Conservation (phyloP, 2,113 vertebrate species). For the Oxyura jamaicensis region DNA sequence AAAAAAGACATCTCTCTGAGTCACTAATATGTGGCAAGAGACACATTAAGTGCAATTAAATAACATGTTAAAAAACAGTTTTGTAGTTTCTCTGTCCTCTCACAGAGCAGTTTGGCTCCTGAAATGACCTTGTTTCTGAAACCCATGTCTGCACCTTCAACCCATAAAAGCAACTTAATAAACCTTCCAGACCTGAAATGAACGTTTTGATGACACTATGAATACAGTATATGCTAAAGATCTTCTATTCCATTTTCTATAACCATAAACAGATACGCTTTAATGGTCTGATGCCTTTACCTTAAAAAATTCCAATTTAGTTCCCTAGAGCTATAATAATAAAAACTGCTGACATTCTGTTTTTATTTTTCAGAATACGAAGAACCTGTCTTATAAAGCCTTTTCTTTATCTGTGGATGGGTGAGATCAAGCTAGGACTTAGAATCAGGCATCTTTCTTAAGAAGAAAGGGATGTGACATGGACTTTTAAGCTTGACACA, state of each 20-base stretch:
- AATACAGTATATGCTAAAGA: constrained; percentile 69
- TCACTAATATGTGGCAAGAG: background rate
- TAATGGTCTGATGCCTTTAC: constrained; percentile 76
- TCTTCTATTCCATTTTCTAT: constrained; percentile 71
- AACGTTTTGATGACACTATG: constrained; percentile 68
- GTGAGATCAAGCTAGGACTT: background rate
- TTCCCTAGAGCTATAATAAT: constrained; percentile 71
- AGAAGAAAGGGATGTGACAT: background rate
- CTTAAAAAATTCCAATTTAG: constrained; percentile 76
- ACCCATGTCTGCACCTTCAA: constrained; percentile 12
- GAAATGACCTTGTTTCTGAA: constrained; percentile 63
- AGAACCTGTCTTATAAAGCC: constrained; percentile 7
- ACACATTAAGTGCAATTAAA: constrained; percentile 17
- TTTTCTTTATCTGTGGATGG: background rate
- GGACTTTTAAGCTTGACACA: background rate
- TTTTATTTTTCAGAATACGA: constrained; percentile 63
- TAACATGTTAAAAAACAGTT: background rate
- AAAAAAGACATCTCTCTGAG: constrained; percentile 13
- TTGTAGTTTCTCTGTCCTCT: background rate
- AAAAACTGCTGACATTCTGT: constrained; percentile 73
- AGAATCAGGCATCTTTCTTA: background rate
- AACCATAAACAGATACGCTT: constrained; percentile 74
- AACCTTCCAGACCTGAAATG: constrained; percentile 64
- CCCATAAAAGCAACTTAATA: constrained; percentile 70
- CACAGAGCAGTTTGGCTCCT: background rate